Conservation (phyloP, 2,888 invertebrate species). For the Ernsta delagoae region DNA sequence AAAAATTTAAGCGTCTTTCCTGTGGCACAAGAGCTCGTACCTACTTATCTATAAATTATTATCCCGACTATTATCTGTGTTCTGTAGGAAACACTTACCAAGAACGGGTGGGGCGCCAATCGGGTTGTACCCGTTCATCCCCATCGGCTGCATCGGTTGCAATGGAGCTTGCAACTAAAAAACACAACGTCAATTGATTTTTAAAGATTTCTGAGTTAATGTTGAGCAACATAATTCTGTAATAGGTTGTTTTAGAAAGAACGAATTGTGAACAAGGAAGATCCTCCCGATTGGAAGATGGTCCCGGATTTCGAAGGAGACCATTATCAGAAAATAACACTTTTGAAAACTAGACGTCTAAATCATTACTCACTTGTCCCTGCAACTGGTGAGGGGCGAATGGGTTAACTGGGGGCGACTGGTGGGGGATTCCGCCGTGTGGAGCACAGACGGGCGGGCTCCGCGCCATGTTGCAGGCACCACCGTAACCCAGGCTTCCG, state of each 20-base stretch:
- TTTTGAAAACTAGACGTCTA: not conserved
- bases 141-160: constrained; percentile 76
- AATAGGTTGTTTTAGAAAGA: too few relatives aligned
- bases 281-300: too few relatives aligned
- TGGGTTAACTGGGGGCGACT: constrained; percentile 71
- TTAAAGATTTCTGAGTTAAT: not conserved
- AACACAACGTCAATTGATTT: not conserved
- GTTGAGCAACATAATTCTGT: too few relatives aligned
- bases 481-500: constrained; percentile 62
- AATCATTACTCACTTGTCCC: constrained; percentile 69
- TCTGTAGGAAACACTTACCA: constrained; percentile 50
- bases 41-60: too few relatives aligned
- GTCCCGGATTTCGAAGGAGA: too few relatives aligned
- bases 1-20: too few relatives aligned
- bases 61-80: too few relatives aligned
- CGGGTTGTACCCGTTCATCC: constrained; percentile 74
- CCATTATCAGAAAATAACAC: too few relatives aligned
- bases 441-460: constrained; percentile 73
- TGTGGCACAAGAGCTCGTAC: too few relatives aligned
- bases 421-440: constrained; percentile 69
- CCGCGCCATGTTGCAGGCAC: constrained; percentile 67
- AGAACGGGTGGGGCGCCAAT: constrained; percentile 63
- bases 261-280: too few relatives aligned
- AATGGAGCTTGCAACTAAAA: constrained; percentile 72
- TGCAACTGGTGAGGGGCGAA: constrained; percentile 73